Base-by-base conservation (phyloP, 2,888 invertebrate species). In the Drosophila nigricruria region DNA sequence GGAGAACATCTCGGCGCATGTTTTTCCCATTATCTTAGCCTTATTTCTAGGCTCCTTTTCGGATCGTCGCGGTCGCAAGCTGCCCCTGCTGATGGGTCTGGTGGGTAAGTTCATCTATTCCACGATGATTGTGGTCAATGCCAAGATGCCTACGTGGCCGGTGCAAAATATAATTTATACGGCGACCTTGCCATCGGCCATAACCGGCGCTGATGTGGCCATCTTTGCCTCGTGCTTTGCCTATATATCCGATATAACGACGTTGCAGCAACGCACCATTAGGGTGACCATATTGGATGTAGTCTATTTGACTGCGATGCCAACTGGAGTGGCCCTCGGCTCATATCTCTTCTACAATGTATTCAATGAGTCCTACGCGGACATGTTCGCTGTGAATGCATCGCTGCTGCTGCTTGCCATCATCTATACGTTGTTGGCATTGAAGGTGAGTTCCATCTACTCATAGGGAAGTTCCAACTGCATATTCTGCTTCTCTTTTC, bases 21-120 rank as follows among this genome's bases (percentile, higher is more conserved):
- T 95, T 0, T 95, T 96, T 49, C 97, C 97, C 4, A 95, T 97
- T 25, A 90, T 97, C 2, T 92, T 97, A 40, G 96, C 97, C 0
- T 94, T 97, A 64, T 97, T 97, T 91, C 93, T 97, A 71, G 97
- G 97, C 0, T 95, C 97, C 0, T 97, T 97, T 94, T 97, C 96
- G 62, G 97, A 97, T 91, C 95, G 95, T 73, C 94, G 96, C 2
- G 97, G 97, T 0, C 93, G 96, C 57, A 97, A 97, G 91, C 91
- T 95, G 40, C 95, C 96, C 0, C 91, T 97, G 5, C 91, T 97
- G 0, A 93, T 96, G 40, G 97, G 97, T 0, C 92, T 97, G 9
- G 63, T 94, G 1, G 97, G 97, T 18, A 97, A 97, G 92, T 93
- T 96, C 0, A 94, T 95, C 78, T 97, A 96, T 90, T 97, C 97